These are phyloP conservation scores for Platycheirus rosarum DNA, from an alignment of 2,888 invertebrate species.

Conservation along the genomic window DNA sequence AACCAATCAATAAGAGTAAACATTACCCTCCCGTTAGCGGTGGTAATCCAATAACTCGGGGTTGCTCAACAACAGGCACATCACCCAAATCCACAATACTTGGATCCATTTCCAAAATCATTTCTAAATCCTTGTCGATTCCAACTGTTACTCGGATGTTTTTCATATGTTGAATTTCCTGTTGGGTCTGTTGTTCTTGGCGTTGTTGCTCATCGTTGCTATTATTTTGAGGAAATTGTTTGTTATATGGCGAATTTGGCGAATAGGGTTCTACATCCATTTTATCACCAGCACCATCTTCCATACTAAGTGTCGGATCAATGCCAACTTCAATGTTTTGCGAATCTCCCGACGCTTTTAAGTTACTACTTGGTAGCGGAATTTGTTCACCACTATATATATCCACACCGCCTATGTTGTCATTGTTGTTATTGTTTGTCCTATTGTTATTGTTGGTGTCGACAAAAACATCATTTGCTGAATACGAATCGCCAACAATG, in stretches of 20 bases:
- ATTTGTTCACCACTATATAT: neutral
- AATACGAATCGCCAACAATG: neutral
- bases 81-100: slow-evolving; percentile 84
- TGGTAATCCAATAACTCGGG: slow-evolving; percentile 78
- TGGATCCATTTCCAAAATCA: slow-evolving; percentile 86
- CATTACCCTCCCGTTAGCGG: slow-evolving; percentile 81
- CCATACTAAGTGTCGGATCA: slow-evolving; percentile 77
- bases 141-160: slow-evolving; percentile 84
- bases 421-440: slow-evolving; percentile 2
- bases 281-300: slow-evolving; percentile 38
- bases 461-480: neutral
- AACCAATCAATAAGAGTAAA: too few relatives aligned
- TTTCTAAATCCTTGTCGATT: slow-evolving; percentile 85
- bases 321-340: slow-evolving; percentile 77
- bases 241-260: slow-evolving; percentile 16
- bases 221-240: neutral
- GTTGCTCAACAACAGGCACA: slow-evolving; percentile 76
- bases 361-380: neutral
- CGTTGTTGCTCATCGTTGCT: slow-evolving; percentile 32
- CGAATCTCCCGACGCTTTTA: slow-evolving; percentile 19
- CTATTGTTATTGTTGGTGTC: neutral
- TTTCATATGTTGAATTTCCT: slow-evolving; percentile 58
- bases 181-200: slow-evolving; percentile 1
- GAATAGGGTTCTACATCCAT: slow-evolving; percentile 38
- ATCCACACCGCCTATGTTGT: neutral